These are phyloP conservation scores for Drymonia ruficornis DNA, from an alignment of 2,888 invertebrate genomes.

Conservation along the genomic window DNA sequence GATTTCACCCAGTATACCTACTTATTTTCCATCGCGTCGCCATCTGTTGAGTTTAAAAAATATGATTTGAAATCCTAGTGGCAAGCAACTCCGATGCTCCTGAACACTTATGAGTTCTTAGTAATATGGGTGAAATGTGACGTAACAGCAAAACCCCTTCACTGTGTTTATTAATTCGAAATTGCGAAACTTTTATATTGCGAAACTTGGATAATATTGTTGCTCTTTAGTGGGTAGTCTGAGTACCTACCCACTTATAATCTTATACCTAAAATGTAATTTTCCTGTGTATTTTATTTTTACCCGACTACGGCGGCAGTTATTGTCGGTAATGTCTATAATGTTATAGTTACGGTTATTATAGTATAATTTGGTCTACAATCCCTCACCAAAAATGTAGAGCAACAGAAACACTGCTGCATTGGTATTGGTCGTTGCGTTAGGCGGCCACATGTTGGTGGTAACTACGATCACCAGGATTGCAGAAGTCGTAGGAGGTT, in stretches of 20 bases:
- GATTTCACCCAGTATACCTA: no score
- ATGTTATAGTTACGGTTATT: no score
- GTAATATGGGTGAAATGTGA: constrained; percentile 63
- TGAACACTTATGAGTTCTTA: constrained; percentile 43
- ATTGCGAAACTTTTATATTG: no score
- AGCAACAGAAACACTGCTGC: not conserved
- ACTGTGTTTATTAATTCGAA: no score
- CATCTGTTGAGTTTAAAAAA: constrained; percentile 18
- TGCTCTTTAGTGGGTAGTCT: no score
- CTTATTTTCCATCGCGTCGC: no score
- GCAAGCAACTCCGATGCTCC: constrained; percentile 7
- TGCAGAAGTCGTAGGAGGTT: constrained; percentile 15
- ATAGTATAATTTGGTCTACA: not conserved
- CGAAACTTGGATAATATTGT: no score
- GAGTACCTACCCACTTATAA: no score
- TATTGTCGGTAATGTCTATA: no score
- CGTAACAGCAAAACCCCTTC: constrained; percentile 56
- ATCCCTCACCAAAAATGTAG: not conserved
- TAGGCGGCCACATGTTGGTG: constrained; percentile 38
- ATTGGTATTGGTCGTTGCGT: not conserved
- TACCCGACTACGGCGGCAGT: no score
- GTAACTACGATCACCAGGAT: constrained; percentile 34
- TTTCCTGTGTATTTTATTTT: no score
- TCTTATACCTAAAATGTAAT: no score
- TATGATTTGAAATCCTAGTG: not conserved